Evolutionary conservation across 2,888 invertebrate genomes (phyloP).

Genomic region (Cataglyphis cursor): DNA sequence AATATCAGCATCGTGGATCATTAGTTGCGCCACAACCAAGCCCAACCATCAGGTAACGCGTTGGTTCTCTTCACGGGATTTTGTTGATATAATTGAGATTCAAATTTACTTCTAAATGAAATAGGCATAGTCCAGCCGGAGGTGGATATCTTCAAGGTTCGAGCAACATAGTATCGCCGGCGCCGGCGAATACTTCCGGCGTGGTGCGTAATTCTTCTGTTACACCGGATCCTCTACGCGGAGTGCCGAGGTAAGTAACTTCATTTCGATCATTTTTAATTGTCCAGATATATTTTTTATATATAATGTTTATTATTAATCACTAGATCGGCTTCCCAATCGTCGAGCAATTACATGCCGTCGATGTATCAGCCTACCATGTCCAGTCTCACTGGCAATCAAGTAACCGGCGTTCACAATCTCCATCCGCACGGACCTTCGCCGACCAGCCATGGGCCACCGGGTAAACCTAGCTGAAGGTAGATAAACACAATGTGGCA

Average conservation of each 20-base stretch:
- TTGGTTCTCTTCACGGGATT: background rate
- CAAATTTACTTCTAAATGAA: slow-evolving; percentile 30
- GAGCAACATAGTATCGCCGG: slow-evolving; percentile 83
- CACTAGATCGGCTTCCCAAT: slow-evolving; percentile 79
- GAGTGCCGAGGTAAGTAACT: slow-evolving; percentile 79
- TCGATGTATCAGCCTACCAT: slow-evolving; percentile 82
- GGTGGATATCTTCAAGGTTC: slow-evolving; percentile 83
- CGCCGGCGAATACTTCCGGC: slow-evolving; percentile 82
- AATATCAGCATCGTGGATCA: slow-evolving; percentile 85
- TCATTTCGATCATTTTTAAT: background rate
- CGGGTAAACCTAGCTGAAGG: slow-evolving; percentile 83
- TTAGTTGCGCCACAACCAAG: slow-evolving; percentile 85
- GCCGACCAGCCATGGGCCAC: slow-evolving; percentile 81
- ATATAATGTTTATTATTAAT: background rate
- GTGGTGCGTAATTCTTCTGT: slow-evolving; percentile 86
- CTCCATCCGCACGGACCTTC: slow-evolving; percentile 82
- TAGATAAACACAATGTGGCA: slow-evolving; percentile 66
- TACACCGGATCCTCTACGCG: slow-evolving; percentile 82
- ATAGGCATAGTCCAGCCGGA: slow-evolving; percentile 84
- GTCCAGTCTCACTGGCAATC: slow-evolving; percentile 80
- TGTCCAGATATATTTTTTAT: background rate
- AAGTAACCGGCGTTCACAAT: slow-evolving; percentile 81
- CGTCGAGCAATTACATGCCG: slow-evolving; percentile 81
- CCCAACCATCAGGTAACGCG: slow-evolving; percentile 85
- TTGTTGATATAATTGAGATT: background rate